These are phyloP conservation scores for Drosophila quinaria DNA, from an alignment of 2,888 invertebrate species.

Conservation along the genomic window DNA sequence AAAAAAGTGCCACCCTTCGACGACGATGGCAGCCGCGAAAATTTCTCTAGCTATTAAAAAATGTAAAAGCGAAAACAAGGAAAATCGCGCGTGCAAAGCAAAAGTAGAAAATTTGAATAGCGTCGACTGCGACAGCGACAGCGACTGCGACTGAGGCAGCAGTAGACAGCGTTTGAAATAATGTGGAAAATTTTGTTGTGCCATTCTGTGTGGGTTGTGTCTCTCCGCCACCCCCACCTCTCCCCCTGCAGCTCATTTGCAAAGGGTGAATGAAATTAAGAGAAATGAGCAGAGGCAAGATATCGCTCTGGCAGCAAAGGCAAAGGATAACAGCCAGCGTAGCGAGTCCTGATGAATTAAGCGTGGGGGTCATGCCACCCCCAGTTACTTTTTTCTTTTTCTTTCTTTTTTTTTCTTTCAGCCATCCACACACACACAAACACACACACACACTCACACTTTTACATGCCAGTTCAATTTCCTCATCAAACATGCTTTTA, in stretches of 20 bases:
- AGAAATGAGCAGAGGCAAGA: conserved; percentile 58
- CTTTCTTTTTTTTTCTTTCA: conserved; percentile 18
- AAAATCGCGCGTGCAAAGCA: conserved; percentile 82
- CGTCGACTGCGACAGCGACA: conserved; percentile 49
- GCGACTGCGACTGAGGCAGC: conserved; percentile 25
- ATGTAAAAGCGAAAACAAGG: conserved; percentile 82
- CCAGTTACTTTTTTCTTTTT: conserved; percentile 46
- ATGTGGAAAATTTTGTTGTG: conserved; percentile 72
- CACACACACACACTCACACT: conserved; percentile 17
- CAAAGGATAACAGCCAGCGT: conserved; percentile 60
- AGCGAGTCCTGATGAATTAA: conserved; percentile 65
- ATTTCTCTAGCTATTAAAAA: conserved; percentile 80
- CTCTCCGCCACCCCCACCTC: conserved; percentile 5
- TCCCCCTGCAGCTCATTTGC: conserved; percentile 73
- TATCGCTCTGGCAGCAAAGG: conserved; percentile 43
- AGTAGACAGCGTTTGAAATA: conserved; percentile 55
- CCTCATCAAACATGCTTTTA: conserved; percentile 81
- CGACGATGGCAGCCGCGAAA: conserved; percentile 47
- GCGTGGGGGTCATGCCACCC: conserved; percentile 60
- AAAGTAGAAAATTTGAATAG: conserved; percentile 79
- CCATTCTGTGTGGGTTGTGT: conserved; percentile 42
- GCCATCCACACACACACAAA: conserved; percentile 1
- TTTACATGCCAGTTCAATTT: conserved; percentile 74
- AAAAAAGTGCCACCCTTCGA: conserved; percentile 56
- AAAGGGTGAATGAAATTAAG: conserved; percentile 81